Conservation (phyloP, 2,888 invertebrate species). For the Doris montereyensis region DNA sequence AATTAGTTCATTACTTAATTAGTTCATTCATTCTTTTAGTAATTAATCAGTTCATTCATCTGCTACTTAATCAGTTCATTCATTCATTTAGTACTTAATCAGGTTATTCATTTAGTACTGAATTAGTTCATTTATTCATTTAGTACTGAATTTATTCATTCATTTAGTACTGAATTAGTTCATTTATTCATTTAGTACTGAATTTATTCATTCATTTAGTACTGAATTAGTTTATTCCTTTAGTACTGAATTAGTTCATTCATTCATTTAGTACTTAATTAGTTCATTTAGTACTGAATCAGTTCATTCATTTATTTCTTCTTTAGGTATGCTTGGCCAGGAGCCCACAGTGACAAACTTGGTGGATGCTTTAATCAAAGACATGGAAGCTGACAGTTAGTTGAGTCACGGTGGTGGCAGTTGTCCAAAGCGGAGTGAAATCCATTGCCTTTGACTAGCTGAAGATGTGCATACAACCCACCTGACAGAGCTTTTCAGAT, state of each 20-base stretch:
- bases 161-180: not conserved
- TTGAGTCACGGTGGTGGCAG: not conserved
- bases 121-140: not conserved
- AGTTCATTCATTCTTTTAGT: too few relatives aligned
- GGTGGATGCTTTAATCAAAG: constrained; percentile 82
- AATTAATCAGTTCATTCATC: too few relatives aligned
- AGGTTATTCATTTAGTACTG: not conserved
- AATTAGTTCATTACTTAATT: too few relatives aligned
- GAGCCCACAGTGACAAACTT: constrained; percentile 84
- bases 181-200: not conserved
- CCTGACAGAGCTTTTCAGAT: too few relatives aligned
- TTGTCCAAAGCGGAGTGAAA: not conserved
- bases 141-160: too few relatives aligned
- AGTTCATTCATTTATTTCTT: too few relatives aligned
- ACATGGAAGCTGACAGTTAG: constrained; percentile 57
- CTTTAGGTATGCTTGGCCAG: constrained; percentile 82
- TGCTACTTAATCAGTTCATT: not conserved
- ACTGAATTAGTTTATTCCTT: not conserved
- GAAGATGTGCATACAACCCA: too few relatives aligned
- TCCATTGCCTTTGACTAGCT: not conserved
- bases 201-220: not conserved
- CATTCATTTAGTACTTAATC: not conserved
- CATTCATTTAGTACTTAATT: not conserved
- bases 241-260: too few relatives aligned
- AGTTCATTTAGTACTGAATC: too few relatives aligned